Base-by-base conservation (phyloP, 2,888 invertebrate species). In the Rotaria macrura region DNA sequence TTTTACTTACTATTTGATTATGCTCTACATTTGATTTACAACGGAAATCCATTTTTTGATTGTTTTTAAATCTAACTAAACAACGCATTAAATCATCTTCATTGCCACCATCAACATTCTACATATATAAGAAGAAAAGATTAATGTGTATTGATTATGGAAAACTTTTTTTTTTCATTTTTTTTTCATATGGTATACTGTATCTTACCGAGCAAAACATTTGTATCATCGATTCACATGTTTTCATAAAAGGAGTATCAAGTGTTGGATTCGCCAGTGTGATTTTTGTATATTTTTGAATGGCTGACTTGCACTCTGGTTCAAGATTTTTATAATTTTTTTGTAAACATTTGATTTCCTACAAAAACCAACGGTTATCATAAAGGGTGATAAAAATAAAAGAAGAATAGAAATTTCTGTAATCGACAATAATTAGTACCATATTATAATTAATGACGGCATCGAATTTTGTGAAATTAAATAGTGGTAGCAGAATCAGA, bases 11-110 rank as follows among this genome's bases (percentile, higher is more conserved):
- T 87, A 99, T 92, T 91, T 99, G 98, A 90, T 97, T 96, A 92
- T 99, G 98, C 91, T 98, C 97, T 84, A 99, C 94, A 87, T 96
- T 96, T 57, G 95, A 95, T 87, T 94, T 93, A 91, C 98, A 98
- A 91, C 96, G 95, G 29, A 93, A 92, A 89, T 94, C 93, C 89
- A 95, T 93, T 89, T 94, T 93, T 10, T 94, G 93, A 89, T 95
- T 94, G 90, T 95, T 95, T 91, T 97, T 98, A 90, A 96, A 94
- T 57, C 94, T 92, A 86, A 97, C 95, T 85, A 99, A 92, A 91
- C 98, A 99, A 87, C 96, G 72, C 10, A 86, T 5, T 52, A 85
- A 57, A 43, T 84, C 84, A 17, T 65, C 49, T 38, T 86, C 84
- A 29, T 79, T 40, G 1, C 43, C 79, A 25, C 2, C 9, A 0